Percentiles rank a stretch among this genome's conserved stretches.
Conservation (phyloP, 2,888 invertebrate species). For the Allygus modestus region DNA sequence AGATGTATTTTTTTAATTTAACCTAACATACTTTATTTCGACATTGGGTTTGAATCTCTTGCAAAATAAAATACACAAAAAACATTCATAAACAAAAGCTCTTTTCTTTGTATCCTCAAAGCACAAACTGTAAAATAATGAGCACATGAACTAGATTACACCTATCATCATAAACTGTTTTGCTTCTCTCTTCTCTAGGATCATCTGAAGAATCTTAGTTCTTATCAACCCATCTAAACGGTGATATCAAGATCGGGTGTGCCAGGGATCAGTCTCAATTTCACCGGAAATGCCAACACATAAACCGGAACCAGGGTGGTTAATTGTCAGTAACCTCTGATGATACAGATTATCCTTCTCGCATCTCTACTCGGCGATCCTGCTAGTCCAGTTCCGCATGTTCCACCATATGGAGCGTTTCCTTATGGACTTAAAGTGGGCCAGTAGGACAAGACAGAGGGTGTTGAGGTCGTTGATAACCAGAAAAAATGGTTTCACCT, state of each 20-base stretch:
- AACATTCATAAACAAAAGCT: too few relatives aligned
- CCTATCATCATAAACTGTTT: too few relatives aligned
- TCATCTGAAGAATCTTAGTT: neutral
- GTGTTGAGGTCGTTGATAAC: too few relatives aligned
- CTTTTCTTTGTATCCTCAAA: too few relatives aligned
- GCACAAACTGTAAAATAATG: neutral
- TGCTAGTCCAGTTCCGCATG: neutral
- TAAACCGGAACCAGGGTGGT: neutral
- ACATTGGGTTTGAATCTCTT: too few relatives aligned
- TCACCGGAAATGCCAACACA: neutral
- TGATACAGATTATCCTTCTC: neutral
- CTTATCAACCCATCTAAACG: neutral
- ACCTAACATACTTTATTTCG: too few relatives aligned
- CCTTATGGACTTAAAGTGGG: neutral
- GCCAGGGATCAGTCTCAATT: slow-evolving; percentile 26
- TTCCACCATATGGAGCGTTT: neutral
- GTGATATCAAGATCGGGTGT: slow-evolving; percentile 13
- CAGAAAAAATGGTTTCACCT: too few relatives aligned
- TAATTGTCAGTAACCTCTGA: neutral
- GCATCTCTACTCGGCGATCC: neutral
- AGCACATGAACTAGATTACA: too few relatives aligned
- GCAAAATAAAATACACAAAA: too few relatives aligned
- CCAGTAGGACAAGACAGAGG: neutral
- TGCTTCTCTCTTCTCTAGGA: neutral
- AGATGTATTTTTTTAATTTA: too few relatives aligned